Evolutionary conservation across 1,140 invertebrate species (phyloP).

Genomic region (Drosophila serrata): DNA sequence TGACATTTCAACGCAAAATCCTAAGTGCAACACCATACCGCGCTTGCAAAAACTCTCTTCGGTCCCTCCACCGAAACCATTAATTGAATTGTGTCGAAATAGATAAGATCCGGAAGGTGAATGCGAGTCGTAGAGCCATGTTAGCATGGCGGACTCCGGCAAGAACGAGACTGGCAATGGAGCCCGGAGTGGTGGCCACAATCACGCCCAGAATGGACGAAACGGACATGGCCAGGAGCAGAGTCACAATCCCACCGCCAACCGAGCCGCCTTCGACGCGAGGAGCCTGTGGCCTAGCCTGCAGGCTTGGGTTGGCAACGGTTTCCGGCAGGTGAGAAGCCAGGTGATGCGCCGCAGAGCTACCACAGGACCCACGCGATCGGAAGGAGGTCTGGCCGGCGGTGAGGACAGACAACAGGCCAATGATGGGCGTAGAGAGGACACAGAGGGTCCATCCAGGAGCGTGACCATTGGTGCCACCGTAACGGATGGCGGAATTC

Average conservation of each 20-base stretch:
- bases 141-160: slow-evolving; percentile 64
- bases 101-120: slow-evolving; percentile 34
- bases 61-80: slow-evolving; percentile 4
- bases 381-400: slow-evolving; percentile 17
- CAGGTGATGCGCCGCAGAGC: slow-evolving; percentile 60
- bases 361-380: slow-evolving; percentile 48
- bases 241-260: background rate
- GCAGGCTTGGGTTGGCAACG: slow-evolving; percentile 34
- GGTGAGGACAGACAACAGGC: slow-evolving; percentile 3
- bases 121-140: slow-evolving; percentile 49
- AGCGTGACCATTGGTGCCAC: background rate
- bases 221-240: slow-evolving; percentile 12
- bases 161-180: slow-evolving; percentile 45
- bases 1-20: slow-evolving; percentile 50
- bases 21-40: slow-evolving; percentile 51
- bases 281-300: slow-evolving; percentile 25
- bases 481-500: slow-evolving; percentile 25
- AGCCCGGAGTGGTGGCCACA: background rate
- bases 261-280: background rate
- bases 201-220: slow-evolving; percentile 14
- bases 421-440: background rate
- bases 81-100: slow-evolving; percentile 25
- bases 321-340: slow-evolving; percentile 47
- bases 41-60: slow-evolving; percentile 23
- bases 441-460: background rate